Conservation (phyloP, 2,888 invertebrate species). For the Drosophila prostipennis region DNA sequence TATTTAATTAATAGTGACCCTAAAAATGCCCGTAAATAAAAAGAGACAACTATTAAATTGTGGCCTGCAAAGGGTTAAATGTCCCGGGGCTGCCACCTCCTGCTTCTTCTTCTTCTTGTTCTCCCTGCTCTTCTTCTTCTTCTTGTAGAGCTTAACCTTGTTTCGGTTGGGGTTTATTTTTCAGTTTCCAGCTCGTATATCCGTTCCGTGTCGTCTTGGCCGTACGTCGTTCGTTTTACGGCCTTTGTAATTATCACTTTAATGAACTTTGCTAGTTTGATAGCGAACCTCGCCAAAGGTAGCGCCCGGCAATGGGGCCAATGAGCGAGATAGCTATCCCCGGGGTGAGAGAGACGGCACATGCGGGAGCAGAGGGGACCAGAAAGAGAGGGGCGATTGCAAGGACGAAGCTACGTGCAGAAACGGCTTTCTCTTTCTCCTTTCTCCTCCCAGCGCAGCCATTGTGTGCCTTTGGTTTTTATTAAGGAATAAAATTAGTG, state of each 20-base stretch:
- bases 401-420: conserved; percentile 27
- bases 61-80: conserved; percentile 12
- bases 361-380: background rate
- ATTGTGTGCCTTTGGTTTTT: conserved; percentile 61
- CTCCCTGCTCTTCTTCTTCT: too few relatives aligned
- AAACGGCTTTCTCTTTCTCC: conserved; percentile 5
- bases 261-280: conserved; percentile 76
- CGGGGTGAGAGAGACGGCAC: background rate
- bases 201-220: conserved; percentile 37
- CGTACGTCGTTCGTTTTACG: conserved; percentile 52
- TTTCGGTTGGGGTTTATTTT: background rate
- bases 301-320: conserved; percentile 21
- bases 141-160: background rate
- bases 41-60: background rate
- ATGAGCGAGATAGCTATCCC: conserved; percentile 8
- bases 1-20: too few relatives aligned
- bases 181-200: conserved; percentile 34
- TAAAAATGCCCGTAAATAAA: too few relatives aligned
- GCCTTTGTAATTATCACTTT: conserved; percentile 78
- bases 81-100: background rate
- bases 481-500: conserved; percentile 78
- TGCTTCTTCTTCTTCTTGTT: background rate
- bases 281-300: conserved; percentile 59
- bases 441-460: background rate
- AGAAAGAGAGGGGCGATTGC: background rate